Percentiles rank a stretch among this genome's conserved stretches.
Conservation (phyloP, 2,888 invertebrate species). For the Corythucha ciliata region DNA sequence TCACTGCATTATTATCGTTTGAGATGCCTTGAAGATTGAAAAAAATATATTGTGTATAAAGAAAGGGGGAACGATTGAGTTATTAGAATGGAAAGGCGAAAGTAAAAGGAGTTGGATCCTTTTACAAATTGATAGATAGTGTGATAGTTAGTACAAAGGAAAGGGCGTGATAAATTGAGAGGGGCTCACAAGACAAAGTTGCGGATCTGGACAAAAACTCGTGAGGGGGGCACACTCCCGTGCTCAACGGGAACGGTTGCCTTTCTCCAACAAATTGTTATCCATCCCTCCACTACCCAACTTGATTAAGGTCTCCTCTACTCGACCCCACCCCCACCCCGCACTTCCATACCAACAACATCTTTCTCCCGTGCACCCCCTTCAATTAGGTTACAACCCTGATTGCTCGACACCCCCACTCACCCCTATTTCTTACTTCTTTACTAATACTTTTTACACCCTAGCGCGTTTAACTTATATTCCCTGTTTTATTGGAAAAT, state of each 20-base stretch:
- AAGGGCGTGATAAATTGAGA: constrained; percentile 23
- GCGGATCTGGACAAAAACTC: constrained; percentile 28
- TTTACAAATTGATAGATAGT: constrained; percentile 25
- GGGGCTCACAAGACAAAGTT: constrained; percentile 23
- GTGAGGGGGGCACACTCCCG: constrained; percentile 13
- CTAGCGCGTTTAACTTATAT: constrained; percentile 24
- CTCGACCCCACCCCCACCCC: constrained; percentile 18
- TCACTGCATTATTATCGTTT: too few relatives aligned
- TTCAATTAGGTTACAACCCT: constrained; percentile 26
- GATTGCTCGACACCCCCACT: constrained; percentile 17
- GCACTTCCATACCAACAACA: constrained; percentile 12
- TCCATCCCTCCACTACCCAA: constrained; percentile 25
- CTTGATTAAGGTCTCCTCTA: constrained; percentile 30
- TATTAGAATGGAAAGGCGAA: background rate
- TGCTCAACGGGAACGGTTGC: constrained; percentile 22
- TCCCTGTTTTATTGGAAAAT: constrained; percentile 25
- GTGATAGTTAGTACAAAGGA: constrained; percentile 24
- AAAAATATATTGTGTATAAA: too few relatives aligned
- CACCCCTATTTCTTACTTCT: constrained; percentile 4
- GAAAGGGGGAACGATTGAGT: too few relatives aligned
- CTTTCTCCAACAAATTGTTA: constrained; percentile 32
- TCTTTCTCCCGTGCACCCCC: constrained; percentile 18
- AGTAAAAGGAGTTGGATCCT: constrained; percentile 17
- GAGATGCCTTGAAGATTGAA: too few relatives aligned
- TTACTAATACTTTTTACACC: constrained; percentile 26